These are phyloP conservation scores for Steromphala cineraria DNA, from an alignment of 2,888 invertebrate genomes.

Conservation along the genomic window DNA sequence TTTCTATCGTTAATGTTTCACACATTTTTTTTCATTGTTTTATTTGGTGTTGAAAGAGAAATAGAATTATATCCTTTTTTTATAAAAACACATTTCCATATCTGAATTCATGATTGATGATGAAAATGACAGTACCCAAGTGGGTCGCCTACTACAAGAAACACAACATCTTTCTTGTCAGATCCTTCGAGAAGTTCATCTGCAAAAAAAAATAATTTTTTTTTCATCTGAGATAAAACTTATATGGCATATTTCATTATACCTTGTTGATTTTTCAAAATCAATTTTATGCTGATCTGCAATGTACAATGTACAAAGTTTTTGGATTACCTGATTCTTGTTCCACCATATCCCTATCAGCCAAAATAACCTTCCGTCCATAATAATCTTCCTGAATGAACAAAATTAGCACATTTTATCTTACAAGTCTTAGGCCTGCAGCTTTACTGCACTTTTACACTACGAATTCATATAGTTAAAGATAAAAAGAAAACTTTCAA, in stretches of 20 bases:
- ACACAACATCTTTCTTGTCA: conserved; percentile 85
- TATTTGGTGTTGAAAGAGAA: no score
- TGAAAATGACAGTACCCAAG: conserved; percentile 79
- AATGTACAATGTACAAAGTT: not conserved
- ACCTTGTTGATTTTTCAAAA: no score
- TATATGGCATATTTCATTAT: no score
- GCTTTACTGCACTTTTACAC: no score
- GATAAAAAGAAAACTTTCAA: no score
- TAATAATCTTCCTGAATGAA: conserved; percentile 90
- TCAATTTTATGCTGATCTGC: not conserved
- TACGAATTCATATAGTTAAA: no score
- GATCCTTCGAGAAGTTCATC: conserved; percentile 89
- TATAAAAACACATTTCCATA: no score
- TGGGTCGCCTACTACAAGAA: conserved; percentile 97
- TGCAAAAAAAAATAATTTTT: conserved; percentile 43
- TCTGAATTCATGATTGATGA: no score
- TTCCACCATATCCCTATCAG: conserved; percentile 96
- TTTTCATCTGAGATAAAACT: not conserved
- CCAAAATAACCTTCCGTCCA: conserved; percentile 86
- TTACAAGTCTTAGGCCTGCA: no score
- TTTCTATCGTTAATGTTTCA: no score
- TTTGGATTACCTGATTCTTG: conserved; percentile 80
- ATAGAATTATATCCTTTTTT: no score
- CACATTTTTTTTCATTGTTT: not conserved
- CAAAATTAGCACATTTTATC: not conserved